Percentiles rank a stretch among this genome's conserved stretches.
phyloP scores from a whole-genome alignment of 2,113 vertebrate genomes.

The Pimephales promelas region DNA sequence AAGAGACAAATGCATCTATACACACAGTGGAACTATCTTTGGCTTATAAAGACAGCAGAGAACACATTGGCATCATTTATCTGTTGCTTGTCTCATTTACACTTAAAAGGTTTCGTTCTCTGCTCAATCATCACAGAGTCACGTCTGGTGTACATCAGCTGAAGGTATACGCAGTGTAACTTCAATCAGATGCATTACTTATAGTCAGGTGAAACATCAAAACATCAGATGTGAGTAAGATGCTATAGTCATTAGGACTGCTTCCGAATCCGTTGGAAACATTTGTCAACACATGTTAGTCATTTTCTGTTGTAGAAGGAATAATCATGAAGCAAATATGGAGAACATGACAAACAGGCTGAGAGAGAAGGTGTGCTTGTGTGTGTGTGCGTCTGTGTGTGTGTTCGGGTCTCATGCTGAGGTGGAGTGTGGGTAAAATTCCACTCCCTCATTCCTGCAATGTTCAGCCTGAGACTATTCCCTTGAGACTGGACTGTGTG shows the following conservation, averaged over 20 bases:
- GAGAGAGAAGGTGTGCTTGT: constrained; percentile 5
- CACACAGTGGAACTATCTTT: not conserved
- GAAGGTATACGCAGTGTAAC: not conserved
- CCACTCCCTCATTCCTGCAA: constrained; percentile 53
- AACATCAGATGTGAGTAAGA: constrained; percentile 20
- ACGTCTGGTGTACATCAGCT: not conserved
- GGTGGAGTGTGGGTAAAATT: constrained; percentile 58
- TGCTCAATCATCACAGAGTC: not conserved
- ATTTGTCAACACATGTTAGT: constrained; percentile 18
- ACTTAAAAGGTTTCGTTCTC: not conserved
- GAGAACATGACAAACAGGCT: not conserved
- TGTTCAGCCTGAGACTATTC: constrained; percentile 47
- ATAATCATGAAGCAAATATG: constrained; percentile 15
- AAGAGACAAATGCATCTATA: not conserved
- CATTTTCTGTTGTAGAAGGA: constrained; percentile 18
- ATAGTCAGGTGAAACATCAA: constrained; percentile 12
- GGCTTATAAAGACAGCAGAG: not conserved
- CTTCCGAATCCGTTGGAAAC: not conserved
- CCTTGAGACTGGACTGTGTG: constrained; percentile 47
- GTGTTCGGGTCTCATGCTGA: constrained; percentile 47
- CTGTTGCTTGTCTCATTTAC: constrained; percentile 3
- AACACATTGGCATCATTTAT: not conserved
- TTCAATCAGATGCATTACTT: not conserved
- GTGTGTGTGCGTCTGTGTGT: constrained; percentile 35
- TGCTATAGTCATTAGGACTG: not conserved